Evolutionary conservation across 2,113 vertebrate species (phyloP).

Genomic region (Phaethornis superciliosus): DNA sequence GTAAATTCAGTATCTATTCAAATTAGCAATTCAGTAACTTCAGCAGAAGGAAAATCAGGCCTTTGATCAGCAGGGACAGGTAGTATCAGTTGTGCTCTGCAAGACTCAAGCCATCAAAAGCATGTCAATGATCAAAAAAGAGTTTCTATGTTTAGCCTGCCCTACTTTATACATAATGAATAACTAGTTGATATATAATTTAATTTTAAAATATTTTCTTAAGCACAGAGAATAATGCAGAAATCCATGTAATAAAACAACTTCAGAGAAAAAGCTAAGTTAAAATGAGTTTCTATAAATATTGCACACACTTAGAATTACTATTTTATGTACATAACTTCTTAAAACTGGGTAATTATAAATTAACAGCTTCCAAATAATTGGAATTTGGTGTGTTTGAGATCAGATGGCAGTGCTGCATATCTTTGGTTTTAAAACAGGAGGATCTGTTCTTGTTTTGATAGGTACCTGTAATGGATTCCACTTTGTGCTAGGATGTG

Average conservation of each 20-base stretch:
- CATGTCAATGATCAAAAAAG: not conserved
- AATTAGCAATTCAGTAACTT: not conserved
- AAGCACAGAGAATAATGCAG: constrained; percentile 68
- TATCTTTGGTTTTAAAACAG: not conserved
- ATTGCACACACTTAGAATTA: constrained; percentile 90
- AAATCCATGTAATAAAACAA: constrained; percentile 61
- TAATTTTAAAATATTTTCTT: constrained; percentile 79
- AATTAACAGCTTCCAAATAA: constrained; percentile 66
- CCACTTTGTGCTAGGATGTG: not conserved
- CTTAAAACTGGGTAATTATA: constrained; percentile 66
- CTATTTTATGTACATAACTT: constrained; percentile 71
- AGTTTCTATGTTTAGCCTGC: not conserved
- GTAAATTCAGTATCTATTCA: not conserved
- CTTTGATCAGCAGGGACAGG: not conserved
- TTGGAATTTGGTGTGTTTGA: not conserved
- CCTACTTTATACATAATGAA: not conserved
- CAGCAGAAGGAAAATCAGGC: not conserved
- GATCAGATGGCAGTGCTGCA: not conserved
- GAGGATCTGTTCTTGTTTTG: not conserved
- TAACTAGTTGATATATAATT: not conserved
- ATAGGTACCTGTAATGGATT: not conserved
- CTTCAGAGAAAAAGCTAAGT: constrained; percentile 60
- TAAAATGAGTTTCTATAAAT: constrained; percentile 79
- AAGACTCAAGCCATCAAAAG: not conserved
- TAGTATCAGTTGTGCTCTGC: not conserved